Percentiles rank a stretch among this genome's conserved stretches.
These are phyloP conservation scores for Linurgus olivaceus DNA, from an alignment of 2,797 vertebrate genomes.

Conservation along the genomic window DNA sequence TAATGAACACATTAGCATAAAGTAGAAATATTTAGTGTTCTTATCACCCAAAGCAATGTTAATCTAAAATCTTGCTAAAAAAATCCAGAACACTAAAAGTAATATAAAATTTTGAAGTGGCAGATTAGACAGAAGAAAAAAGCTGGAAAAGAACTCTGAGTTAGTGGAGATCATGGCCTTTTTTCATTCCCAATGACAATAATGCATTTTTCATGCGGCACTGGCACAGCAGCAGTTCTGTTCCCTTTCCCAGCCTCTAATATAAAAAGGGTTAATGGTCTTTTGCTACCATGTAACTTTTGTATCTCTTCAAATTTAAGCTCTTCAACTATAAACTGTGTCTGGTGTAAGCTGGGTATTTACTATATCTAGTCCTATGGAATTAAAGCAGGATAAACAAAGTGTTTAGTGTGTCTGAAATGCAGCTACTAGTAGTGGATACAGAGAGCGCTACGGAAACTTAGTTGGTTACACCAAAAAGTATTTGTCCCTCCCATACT, in stretches of 20 bases:
- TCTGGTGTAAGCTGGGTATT: not conserved
- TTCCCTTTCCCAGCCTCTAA: not conserved
- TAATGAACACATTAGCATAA: not conserved
- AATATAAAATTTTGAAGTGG: not conserved
- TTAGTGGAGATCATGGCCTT: not conserved
- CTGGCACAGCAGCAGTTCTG: not conserved
- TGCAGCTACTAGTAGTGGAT: not conserved
- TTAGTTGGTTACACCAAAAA: not conserved
- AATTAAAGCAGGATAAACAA: not conserved
- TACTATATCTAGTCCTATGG: not conserved
- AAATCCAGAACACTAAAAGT: not conserved
- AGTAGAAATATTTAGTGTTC: not conserved
- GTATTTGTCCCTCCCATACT: not conserved
- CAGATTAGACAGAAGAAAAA: not conserved
- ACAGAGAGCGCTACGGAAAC: not conserved
- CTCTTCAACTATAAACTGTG: not conserved
- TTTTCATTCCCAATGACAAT: not conserved
- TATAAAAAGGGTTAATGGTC: not conserved
- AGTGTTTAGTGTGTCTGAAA: not conserved
- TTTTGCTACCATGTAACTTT: not conserved
- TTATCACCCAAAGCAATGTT: not conserved
- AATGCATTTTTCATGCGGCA: not conserved
- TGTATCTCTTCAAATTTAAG: not conserved
- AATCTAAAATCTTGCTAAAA: not conserved
- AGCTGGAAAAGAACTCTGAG: not conserved